phyloP scores from a whole-genome alignment of 2,113 vertebrate species.

The Gymnorhina tibicen region DNA sequence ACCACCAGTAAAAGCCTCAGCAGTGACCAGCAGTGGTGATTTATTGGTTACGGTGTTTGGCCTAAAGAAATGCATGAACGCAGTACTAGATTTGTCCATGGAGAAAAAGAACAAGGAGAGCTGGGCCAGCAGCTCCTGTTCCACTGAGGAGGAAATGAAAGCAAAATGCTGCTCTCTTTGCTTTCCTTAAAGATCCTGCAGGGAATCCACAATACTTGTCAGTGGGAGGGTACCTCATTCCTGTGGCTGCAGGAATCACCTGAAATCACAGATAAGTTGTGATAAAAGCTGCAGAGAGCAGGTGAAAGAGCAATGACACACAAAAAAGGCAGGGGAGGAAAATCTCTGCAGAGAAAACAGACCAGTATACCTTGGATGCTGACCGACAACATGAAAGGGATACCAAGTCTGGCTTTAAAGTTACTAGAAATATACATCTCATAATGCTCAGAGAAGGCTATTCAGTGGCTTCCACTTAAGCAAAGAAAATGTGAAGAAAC shows the following conservation, averaged over 20 bases:
- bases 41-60: background rate
- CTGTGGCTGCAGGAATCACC: no score
- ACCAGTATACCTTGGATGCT: background rate
- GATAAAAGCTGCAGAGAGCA: background rate
- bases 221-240: background rate
- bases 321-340: background rate
- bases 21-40: background rate
- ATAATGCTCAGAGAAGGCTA: background rate
- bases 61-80: rapidly evolving
- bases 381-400: background rate
- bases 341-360: background rate
- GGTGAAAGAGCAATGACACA: background rate
- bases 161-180: background rate
- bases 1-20: background rate
- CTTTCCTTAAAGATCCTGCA: background rate
- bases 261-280: background rate
- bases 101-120: background rate
- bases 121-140: background rate
- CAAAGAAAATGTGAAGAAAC: background rate
- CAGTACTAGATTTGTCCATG: rapidly evolving
- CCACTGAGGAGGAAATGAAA: background rate
- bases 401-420: background rate
- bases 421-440: background rate
- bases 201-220: background rate
- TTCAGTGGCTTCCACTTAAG: background rate